Percentiles rank a stretch among this genome's conserved stretches.
Conservation (phyloP, 2,888 invertebrate species). For the Smittia sp. region DNA sequence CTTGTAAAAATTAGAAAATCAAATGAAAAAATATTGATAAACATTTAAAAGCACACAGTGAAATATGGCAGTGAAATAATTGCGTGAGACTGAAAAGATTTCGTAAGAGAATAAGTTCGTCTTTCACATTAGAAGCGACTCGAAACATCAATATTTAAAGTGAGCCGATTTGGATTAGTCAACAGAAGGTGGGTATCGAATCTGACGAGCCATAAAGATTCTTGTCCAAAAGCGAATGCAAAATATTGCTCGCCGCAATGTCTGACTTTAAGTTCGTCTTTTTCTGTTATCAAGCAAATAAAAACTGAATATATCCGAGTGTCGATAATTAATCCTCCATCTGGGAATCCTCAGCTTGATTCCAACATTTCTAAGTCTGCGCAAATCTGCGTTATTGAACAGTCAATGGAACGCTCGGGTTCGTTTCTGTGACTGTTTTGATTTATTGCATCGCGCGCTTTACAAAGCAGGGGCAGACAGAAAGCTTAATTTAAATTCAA, state of each 20-base stretch:
- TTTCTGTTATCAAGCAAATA: neutral
- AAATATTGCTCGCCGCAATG: constrained; percentile 26
- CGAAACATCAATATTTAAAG: neutral
- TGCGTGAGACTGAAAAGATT: neutral
- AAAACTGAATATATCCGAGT: neutral
- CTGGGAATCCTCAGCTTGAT: constrained; percentile 24
- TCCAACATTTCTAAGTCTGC: neutral
- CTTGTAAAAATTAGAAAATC: neutral
- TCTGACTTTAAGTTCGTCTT: constrained; percentile 29
- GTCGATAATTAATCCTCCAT: neutral
- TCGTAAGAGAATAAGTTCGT: neutral
- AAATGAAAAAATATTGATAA: neutral
- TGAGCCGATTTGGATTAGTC: constrained; percentile 35
- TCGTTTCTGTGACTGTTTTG: neutral
- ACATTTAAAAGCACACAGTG: too few species aligned
- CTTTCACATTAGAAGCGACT: neutral
- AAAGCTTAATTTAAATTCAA: neutral
- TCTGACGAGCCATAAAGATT: neutral
- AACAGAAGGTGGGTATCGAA: constrained; percentile 32
- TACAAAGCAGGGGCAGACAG: neutral
- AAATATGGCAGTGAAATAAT: constrained; percentile 24
- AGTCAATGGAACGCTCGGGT: neutral
- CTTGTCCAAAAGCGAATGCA: constrained; percentile 32
- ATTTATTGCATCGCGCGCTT: neutral
- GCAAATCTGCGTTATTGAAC: constrained; percentile 6